Base-by-base conservation (phyloP, 2,113 vertebrate species). In the Ciconia boyciana region DNA sequence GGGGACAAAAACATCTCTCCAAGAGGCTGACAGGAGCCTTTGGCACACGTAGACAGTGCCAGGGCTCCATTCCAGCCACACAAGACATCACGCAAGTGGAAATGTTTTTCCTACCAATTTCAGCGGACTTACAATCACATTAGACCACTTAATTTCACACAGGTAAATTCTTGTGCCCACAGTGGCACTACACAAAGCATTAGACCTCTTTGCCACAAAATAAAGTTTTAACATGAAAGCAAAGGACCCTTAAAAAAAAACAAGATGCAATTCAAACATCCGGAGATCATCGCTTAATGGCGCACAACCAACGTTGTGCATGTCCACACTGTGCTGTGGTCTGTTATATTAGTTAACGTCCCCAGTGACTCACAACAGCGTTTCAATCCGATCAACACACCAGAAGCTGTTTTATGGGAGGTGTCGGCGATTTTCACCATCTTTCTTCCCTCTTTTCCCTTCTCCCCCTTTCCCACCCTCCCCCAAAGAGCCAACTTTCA, bases 261-360 rank as follows among this genome's bases (percentile, higher is more conserved):
- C 8, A 46, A 84, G 48, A 61, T 0, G 2, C 32, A 41, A 44
- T 61, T 69, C 66, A 54, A 29, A 51, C 39, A 31, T 34, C 25
- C 29, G 2, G 55, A 81, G 21, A n/a, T 64, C 44, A 39, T n/a
- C 4, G 0, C 48, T 80, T 69, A 21, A 11, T 11, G 10, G 28
- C 6, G 3, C 32, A 34, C 48, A 65, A 39, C 11, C 16, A 10
- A 5, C 2, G 11, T 11, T 0, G 0, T 51, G 32, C 44, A 10
- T 1, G 7, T 58, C 77, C 51, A 18, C 2, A 2, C n/a, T 10
- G 16, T 43, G 31, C 66, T 51, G 68, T 26, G 43, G 44, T 36
- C 58, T 51, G 54, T 58, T 64, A 14, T 8, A 10, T 13, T 46
- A 29, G 13, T n/a, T 68, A 60, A 24, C 19, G 16, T 48, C 46